Conservation (phyloP, 2,113 vertebrate genomes). For the Hiodon alosoides region DNA sequence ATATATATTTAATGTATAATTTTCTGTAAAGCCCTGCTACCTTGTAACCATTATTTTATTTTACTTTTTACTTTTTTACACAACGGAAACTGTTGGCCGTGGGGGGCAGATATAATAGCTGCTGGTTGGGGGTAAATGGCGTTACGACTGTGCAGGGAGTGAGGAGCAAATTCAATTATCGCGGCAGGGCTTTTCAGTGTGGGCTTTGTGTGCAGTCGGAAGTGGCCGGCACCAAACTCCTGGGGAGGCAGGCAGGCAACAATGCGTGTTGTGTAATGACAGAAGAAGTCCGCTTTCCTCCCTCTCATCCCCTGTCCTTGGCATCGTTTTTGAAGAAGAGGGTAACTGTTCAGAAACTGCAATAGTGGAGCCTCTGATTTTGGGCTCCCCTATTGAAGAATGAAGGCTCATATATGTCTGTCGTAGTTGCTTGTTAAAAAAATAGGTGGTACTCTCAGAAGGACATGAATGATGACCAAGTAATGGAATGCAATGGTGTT, state of each 20-base stretch:
- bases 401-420: not conserved
- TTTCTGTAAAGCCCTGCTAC: not conserved
- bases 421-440: not conserved
- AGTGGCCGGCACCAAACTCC: slow-evolving; percentile 28
- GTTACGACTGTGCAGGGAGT: slow-evolving; percentile 32
- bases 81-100: slow-evolving; percentile 29
- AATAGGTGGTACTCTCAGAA: no score
- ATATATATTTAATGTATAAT: not conserved
- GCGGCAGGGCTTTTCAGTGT: slow-evolving; percentile 31
- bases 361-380: not conserved
- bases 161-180: slow-evolving; percentile 39
- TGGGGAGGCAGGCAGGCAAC: slow-evolving; percentile 31
- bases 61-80: slow-evolving; percentile 13
- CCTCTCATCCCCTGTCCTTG: slow-evolving; percentile 16
- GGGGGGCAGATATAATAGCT: slow-evolving; percentile 37
- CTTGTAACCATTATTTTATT: slow-evolving; percentile 9
- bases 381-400: not conserved
- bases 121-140: slow-evolving; percentile 37
- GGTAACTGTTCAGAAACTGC: not conserved
- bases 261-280: slow-evolving; percentile 34
- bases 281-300: slow-evolving; percentile 22
- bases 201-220: slow-evolving; percentile 36
- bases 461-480: no score
- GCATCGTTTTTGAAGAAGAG: not conserved
- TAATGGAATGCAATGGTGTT: no score